phyloP scores from a whole-genome alignment of 2,797 vertebrate genomes.

The Acanthopagrus latus region DNA sequence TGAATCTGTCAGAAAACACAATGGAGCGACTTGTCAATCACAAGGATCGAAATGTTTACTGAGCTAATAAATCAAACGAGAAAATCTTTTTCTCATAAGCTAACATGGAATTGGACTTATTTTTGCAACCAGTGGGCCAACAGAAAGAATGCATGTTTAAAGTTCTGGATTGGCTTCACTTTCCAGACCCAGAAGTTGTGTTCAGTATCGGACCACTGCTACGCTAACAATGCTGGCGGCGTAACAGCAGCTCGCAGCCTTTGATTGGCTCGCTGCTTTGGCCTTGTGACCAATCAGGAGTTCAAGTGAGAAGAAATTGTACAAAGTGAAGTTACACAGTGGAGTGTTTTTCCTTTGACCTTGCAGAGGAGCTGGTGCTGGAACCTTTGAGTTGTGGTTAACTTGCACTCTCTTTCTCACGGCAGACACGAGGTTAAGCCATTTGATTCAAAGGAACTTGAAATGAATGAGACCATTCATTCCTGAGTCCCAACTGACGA shows the following conservation, averaged over 20 bases:
- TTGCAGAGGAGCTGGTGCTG: neutral
- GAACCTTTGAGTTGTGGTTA: neutral
- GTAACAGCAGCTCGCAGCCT: neutral
- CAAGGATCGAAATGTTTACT: no score
- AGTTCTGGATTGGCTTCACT: no score
- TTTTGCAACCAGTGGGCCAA: no score
- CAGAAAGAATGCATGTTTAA: no score
- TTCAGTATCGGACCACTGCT: neutral
- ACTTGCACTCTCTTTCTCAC: neutral
- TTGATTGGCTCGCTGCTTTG: slow-evolving; percentile 8
- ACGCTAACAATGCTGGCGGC: slow-evolving; percentile 7
- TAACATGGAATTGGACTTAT: no score
- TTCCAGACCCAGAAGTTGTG: no score
- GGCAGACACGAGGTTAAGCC: neutral
- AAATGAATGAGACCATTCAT: neutral
- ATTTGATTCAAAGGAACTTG: neutral
- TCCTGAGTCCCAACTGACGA: no score
- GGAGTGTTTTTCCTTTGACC: neutral
- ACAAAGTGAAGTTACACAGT: neutral
- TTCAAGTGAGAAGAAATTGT: slow-evolving; percentile 3
- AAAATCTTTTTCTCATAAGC: no score
- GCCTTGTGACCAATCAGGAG: neutral
- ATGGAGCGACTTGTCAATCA: no score
- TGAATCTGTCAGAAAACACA: no score
- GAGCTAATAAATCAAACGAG: no score